These are phyloP conservation scores for Notocelia uddmanniana DNA, from an alignment of 2,888 invertebrate species.

Conservation along the genomic window DNA sequence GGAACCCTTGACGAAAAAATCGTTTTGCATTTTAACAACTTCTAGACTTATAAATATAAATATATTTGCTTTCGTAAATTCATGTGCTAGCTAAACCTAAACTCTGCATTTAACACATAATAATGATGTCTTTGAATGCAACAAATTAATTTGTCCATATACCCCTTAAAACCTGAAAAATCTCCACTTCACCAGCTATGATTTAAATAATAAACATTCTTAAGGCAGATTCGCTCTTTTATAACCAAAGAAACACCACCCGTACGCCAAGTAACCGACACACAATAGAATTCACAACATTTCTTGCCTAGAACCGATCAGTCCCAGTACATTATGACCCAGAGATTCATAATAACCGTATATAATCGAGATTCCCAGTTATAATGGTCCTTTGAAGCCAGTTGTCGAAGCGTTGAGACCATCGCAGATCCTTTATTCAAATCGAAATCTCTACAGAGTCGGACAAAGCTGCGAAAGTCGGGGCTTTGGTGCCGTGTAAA, in stretches of 20 bases:
- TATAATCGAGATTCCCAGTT: background rate
- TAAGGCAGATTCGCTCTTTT: background rate
- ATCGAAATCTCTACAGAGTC: slow-evolving; percentile 37
- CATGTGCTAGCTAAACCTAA: too few relatives aligned
- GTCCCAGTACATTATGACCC: background rate
- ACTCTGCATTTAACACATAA: too few relatives aligned
- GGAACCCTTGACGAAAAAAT: too few relatives aligned
- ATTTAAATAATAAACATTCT: background rate
- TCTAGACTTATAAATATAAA: too few relatives aligned
- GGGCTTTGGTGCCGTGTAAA: slow-evolving; percentile 34
- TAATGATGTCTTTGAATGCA: background rate
- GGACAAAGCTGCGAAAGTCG: slow-evolving; percentile 41
- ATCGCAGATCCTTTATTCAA: slow-evolving; percentile 41
- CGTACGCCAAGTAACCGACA: slow-evolving; percentile 17
- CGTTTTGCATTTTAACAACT: too few relatives aligned
- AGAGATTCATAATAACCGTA: background rate
- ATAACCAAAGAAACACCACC: background rate
- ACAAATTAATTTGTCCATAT: background rate
- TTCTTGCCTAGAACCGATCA: background rate
- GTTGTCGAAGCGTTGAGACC: slow-evolving; percentile 12
- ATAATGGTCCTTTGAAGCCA: background rate
- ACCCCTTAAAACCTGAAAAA: background rate
- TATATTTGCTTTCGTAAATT: too few relatives aligned
- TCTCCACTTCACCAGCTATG: background rate
- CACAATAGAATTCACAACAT: background rate